These are phyloP conservation scores for Microcebus jonahi DNA, from an alignment of 2,113 vertebrate genomes.

Conservation along the genomic window DNA sequence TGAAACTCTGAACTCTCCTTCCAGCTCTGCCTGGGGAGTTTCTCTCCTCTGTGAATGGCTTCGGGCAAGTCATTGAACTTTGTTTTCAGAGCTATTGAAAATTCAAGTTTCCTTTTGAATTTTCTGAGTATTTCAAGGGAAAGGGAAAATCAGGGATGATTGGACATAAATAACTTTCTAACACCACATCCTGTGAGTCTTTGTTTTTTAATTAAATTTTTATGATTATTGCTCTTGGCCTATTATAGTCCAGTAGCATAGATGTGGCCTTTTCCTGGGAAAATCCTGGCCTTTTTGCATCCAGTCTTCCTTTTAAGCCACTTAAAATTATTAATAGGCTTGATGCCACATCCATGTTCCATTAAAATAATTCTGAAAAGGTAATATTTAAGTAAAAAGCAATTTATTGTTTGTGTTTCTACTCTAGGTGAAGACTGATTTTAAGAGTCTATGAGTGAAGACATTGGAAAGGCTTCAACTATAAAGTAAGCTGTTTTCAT, in stretches of 20 bases:
- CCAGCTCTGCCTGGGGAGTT: neutral
- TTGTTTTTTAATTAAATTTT: neutral
- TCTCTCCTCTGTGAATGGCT: neutral
- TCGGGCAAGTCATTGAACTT: neutral
- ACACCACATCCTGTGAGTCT: neutral
- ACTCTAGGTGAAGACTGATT: slow-evolving; percentile 20
- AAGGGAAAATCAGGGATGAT: neutral
- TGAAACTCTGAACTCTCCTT: neutral
- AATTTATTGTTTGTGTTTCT: slow-evolving; percentile 48
- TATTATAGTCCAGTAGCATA: neutral
- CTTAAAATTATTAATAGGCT: neutral
- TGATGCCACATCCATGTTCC: neutral
- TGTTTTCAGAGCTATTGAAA: neutral
- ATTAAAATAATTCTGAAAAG: neutral
- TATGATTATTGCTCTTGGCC: neutral
- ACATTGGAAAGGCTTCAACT: neutral
- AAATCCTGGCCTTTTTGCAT: neutral
- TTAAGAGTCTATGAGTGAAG: neutral
- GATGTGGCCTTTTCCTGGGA: neutral
- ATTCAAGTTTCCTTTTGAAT: neutral
- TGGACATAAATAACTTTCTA: neutral
- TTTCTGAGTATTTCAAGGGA: neutral
- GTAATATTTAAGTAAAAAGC: neutral
- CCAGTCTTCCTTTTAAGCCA: neutral
- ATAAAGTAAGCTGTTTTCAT: neutral